Conservation (phyloP, 2,888 invertebrate species). For the Lycocerus yunnanus region DNA sequence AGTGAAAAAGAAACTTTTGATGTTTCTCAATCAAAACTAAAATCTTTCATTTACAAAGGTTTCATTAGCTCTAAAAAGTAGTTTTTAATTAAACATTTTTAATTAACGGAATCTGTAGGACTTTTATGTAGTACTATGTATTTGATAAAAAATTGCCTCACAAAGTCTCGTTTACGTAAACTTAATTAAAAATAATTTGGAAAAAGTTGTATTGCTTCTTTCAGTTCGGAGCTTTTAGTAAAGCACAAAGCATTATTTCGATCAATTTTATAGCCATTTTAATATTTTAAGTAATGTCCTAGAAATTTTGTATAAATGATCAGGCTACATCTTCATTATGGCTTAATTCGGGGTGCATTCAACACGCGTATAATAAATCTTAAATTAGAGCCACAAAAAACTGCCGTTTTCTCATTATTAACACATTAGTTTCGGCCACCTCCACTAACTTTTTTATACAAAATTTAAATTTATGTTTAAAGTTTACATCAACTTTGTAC, state of each 20-base stretch:
- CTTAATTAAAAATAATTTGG: background rate
- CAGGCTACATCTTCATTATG: constrained; percentile 4
- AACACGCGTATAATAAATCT: constrained; percentile 21
- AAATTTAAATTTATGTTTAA: constrained; percentile 23
- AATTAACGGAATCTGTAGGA: background rate
- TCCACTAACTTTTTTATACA: constrained; percentile 10
- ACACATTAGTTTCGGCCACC: constrained; percentile 20
- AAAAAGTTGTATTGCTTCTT: background rate
- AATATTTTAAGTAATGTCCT: background rate
- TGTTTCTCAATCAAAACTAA: background rate
- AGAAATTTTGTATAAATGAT: background rate
- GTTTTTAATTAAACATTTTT: background rate
- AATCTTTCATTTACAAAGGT: background rate
- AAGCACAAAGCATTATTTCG: background rate
- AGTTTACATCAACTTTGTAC: constrained; percentile 6
- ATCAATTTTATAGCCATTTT: background rate
- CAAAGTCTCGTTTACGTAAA: background rate
- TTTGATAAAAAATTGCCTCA: background rate
- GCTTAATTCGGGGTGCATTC: constrained; percentile 18
- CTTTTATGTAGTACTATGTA: too few relatives aligned
- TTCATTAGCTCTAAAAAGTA: background rate
- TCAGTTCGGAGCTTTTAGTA: background rate
- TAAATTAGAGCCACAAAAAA: constrained; percentile 18
- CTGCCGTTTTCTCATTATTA: constrained; percentile 24
- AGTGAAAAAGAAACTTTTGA: background rate